Evolutionary conservation across 2,888 invertebrate genomes (phyloP).

Genomic region (Xiphydria camelus): DNA sequence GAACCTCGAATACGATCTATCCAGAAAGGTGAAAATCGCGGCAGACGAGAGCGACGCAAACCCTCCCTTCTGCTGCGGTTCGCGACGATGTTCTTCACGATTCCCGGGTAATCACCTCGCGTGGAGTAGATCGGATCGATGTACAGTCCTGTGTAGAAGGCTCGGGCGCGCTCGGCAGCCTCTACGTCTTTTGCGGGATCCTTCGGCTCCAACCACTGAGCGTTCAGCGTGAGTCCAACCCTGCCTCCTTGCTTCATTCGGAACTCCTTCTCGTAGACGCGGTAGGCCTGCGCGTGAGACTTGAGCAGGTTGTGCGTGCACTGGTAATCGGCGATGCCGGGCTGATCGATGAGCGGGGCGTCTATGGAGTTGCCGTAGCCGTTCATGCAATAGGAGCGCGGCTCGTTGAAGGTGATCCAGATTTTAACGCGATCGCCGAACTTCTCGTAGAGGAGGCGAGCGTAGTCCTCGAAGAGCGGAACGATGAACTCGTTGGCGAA

Average conservation of each 20-base stretch:
- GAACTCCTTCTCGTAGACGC: slow-evolving; percentile 64
- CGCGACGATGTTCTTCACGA: no score
- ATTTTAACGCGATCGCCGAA: slow-evolving; percentile 43
- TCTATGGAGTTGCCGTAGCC: slow-evolving; percentile 48
- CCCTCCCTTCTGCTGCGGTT: no score
- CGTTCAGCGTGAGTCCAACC: no score
- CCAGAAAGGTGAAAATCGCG: no score
- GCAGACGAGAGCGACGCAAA: no score
- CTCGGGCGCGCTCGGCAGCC: no score
- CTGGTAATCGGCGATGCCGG: slow-evolving; percentile 66
- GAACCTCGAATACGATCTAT: no score
- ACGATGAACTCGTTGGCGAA: slow-evolving; percentile 69
- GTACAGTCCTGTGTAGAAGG: no score
- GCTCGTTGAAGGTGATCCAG: slow-evolving; percentile 17
- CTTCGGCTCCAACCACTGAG: no score
- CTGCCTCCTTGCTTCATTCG: slow-evolving; percentile 59
- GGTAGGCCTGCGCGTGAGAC: slow-evolving; percentile 68
- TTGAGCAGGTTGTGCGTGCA: slow-evolving; percentile 66
- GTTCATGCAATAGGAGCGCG: not conserved
- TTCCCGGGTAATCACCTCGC: no score
- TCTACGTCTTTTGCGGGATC: no score
- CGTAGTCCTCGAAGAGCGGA: slow-evolving; percentile 66
- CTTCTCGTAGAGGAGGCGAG: slow-evolving; percentile 44
- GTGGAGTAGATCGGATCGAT: no score
- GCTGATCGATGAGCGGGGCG: slow-evolving; percentile 41